Evolutionary conservation across 1,140 invertebrate genomes (phyloP).

Genomic region (Drosophila baimaii): DNA sequence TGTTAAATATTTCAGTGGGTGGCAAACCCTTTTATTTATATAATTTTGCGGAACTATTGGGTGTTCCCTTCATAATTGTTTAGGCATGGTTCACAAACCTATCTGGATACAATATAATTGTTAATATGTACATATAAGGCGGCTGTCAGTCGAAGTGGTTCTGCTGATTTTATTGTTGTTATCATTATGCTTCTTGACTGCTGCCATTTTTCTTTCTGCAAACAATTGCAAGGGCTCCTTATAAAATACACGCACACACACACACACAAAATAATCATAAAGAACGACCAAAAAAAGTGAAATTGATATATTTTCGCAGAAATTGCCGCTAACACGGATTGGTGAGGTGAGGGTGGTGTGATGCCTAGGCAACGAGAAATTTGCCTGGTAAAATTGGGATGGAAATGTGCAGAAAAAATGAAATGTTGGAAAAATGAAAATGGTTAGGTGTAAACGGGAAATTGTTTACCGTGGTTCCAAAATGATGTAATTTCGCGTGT

Average conservation of each 20-base stretch:
- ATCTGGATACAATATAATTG: not conserved
- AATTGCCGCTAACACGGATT: constrained; percentile 73
- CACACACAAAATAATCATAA: constrained; percentile 32
- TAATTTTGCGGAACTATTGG: not conserved
- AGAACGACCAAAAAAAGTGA: constrained; percentile 60
- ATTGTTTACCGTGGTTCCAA: constrained; percentile 82
- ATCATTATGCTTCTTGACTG: not conserved
- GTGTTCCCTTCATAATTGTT: no score
- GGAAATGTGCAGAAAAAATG: constrained; percentile 39
- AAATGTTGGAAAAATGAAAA: constrained; percentile 27
- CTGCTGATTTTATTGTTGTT: not conserved
- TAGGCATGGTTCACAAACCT: not conserved
- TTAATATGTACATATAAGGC: not conserved
- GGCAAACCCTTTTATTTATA: not conserved
- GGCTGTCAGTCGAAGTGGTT: not conserved
- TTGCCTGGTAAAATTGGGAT: constrained; percentile 69
- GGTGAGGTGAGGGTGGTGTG: constrained; percentile 4
- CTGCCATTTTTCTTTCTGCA: not conserved
- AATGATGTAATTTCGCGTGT: constrained; percentile 84
- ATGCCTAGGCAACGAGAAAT: constrained; percentile 72
- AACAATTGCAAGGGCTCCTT: not conserved
- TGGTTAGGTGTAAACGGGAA: constrained; percentile 73
- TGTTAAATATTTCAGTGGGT: not conserved
- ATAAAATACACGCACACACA: not conserved
- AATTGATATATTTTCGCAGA: constrained; percentile 79